phyloP scores from a whole-genome alignment of 2,888 invertebrate genomes.

The Andrena trimmerana region DNA sequence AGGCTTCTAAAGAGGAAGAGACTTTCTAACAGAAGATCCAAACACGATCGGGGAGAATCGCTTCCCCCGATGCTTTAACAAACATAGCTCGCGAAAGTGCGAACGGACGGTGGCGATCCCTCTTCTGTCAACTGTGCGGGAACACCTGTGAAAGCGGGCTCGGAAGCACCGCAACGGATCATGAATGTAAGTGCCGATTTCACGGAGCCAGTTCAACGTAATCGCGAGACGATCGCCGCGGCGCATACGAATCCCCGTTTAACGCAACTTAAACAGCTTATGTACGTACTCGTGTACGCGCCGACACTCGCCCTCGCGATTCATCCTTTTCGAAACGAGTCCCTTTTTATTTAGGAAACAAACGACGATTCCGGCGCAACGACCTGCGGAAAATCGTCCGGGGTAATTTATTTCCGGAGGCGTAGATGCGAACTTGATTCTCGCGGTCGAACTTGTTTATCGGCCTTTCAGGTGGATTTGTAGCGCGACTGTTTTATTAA shows the following conservation, averaged over 20 bases:
- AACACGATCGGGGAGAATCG: conserved; percentile 1
- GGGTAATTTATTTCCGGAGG: neutral
- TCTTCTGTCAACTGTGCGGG: conserved; percentile 29
- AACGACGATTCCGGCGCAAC: too few relatives aligned
- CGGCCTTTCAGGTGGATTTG: neutral
- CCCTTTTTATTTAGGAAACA: too few relatives aligned
- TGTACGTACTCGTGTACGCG: conserved; percentile 1
- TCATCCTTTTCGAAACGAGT: neutral
- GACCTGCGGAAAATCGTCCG: neutral
- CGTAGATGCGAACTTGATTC: neutral
- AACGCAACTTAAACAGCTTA: neutral
- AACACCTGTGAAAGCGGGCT: conserved; percentile 50
- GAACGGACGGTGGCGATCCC: conserved; percentile 27
- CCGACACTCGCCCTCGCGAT: neutral
- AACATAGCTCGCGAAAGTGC: neutral
- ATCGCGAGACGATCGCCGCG: neutral
- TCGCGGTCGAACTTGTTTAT: conserved; percentile 6
- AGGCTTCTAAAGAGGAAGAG: conserved; percentile 48
- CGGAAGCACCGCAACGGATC: conserved; percentile 59
- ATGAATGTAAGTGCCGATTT: conserved; percentile 71
- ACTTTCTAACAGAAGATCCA: conserved; percentile 27
- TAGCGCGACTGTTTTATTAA: neutral
- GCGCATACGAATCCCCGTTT: conserved; percentile 20
- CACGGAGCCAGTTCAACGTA: conserved; percentile 14
- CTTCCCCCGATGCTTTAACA: conserved; percentile 29